Base-by-base conservation (phyloP, 1,140 invertebrate species). In the Dryas iulia region DNA sequence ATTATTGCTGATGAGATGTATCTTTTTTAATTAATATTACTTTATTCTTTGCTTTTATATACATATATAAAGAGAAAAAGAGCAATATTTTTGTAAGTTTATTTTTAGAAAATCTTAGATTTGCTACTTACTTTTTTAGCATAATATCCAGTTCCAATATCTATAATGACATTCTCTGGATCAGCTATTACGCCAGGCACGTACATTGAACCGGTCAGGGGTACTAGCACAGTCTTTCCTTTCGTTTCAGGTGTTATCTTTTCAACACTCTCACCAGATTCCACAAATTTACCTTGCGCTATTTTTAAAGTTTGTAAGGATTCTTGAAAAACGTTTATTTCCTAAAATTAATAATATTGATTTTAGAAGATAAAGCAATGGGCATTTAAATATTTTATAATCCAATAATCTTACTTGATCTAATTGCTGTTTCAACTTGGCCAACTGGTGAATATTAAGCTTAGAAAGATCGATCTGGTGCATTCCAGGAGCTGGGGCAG, bases 121-220 rank as follows among this genome's bases (percentile, higher is more conserved):
- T n/a, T 0, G 14, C 3, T 35, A 82, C 86, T 83, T 70, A 96
- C 96, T 93, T 98, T 97, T 89, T 98, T 95, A n/a, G 96, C 96
- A 92, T 96, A 99, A 89, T 99, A 99, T 73, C 98, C 97, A 66
- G 98, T 98, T 54, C 98, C 98, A 86, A 99, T 96, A 89, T 99
- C 98, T 66, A 99, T 96, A 10, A 98, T 91, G 23, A 98, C 97
- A 87, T 96, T 96, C 63, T 96, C 94, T 12, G 96, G 94, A 85
- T 98, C 95, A 68, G 94, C 93, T 56, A 99, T 92, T 79, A 94
- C 95, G 8, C 98, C 98, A 70, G 97, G 96, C 21, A 99, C 97
- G 93, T 98, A 99, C 96, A 99, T 98, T 78, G 97, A 98, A 69
- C 96, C 96, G 33, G 98, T 98, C 0, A 99, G 92, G 10, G 98